phyloP scores from a whole-genome alignment of 1,140 invertebrate species.

The Apis mellifera region Amel_HAv3.1 CM009937.2:5904001-5904500 shows the following conservation, averaged over 20 bases:
- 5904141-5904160: not conserved
- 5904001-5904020: no score
- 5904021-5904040: no score
- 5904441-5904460: constrained; percentile 84
- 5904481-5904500: not conserved
- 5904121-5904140: not conserved
- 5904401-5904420: constrained; percentile 33
- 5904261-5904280: constrained; percentile 17
- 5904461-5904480: not conserved
- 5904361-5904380: constrained; percentile 60
- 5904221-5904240: not conserved
- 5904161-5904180: not conserved
- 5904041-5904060: no score
- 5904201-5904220: not conserved
- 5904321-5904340: constrained; percentile 37
- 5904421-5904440: constrained; percentile 91
- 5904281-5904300: constrained; percentile 14
- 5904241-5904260: constrained; percentile 19
- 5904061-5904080: no score
- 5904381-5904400: constrained; percentile 18
- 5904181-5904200: not conserved
- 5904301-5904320: constrained; percentile 19
- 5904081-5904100: no score
- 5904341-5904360: constrained; percentile 53
- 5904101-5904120: no score